Percentiles rank a stretch among this genome's conserved stretches.
Evolutionary conservation across 2,888 invertebrate genomes (phyloP).

Genomic region (Nomada goodeniana): DNA sequence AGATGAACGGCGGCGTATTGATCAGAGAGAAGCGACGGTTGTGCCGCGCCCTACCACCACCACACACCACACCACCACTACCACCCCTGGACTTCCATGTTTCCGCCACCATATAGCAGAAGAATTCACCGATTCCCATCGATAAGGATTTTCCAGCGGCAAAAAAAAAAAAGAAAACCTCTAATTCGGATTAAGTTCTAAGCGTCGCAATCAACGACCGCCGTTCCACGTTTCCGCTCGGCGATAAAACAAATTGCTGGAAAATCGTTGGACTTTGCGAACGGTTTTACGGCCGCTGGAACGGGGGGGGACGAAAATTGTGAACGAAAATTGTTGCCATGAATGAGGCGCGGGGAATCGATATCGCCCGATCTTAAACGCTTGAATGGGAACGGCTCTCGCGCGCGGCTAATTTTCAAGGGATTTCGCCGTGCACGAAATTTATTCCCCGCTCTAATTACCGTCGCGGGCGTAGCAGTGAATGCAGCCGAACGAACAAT

Average conservation of each 20-base stretch:
- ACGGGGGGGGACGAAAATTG: slow-evolving; percentile 12
- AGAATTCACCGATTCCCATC: slow-evolving; percentile 51
- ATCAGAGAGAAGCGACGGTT: slow-evolving; percentile 83
- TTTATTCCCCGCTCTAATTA: too few species aligned
- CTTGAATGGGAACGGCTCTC: not conserved
- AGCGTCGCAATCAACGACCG: not conserved
- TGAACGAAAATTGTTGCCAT: not conserved
- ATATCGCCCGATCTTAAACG: slow-evolving; percentile 1
- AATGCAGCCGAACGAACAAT: too few species aligned
- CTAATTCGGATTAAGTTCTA: slow-evolving; percentile 28
- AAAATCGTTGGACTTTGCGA: not conserved
- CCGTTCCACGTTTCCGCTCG: not conserved
- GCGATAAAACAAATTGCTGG: not conserved
- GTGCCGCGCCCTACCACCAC: slow-evolving; percentile 83
- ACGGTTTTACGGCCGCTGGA: not conserved
- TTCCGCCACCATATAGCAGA: slow-evolving; percentile 59
- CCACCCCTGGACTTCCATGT: slow-evolving; percentile 46
- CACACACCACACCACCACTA: slow-evolving; percentile 69
- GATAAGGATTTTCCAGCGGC: slow-evolving; percentile 45
- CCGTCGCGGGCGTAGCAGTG: too few species aligned
- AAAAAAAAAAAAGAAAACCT: slow-evolving; percentile 10
- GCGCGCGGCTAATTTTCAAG: slow-evolving; percentile 26
- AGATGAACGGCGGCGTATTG: slow-evolving; percentile 81
- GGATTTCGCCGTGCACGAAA: slow-evolving; percentile 1
- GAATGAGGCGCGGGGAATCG: not conserved